These are phyloP conservation scores for Craterocephalus amniculus DNA, from an alignment of 2,797 vertebrate genomes.

Conservation along the genomic window DNA sequence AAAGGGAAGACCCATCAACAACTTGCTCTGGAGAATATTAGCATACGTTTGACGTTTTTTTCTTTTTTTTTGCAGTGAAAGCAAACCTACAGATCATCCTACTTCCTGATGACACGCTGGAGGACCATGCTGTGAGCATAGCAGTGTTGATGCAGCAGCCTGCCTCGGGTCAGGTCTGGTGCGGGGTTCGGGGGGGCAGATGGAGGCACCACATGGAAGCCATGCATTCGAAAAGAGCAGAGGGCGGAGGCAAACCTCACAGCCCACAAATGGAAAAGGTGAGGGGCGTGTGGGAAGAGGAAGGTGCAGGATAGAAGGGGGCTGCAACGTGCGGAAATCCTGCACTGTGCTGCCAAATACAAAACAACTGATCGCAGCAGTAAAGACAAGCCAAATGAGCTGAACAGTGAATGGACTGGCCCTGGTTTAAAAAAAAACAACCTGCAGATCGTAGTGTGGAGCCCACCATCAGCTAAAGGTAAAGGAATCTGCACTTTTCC, in stretches of 20 bases:
- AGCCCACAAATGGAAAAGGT: constrained; percentile 71
- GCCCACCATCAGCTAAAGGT: constrained; percentile 8
- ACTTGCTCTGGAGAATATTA: constrained; percentile 27
- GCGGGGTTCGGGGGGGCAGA: constrained; percentile 65
- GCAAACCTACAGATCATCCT: constrained; percentile 23
- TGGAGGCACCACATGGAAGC: constrained; percentile 81
- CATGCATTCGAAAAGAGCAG: constrained; percentile 77
- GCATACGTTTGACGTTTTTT: constrained; percentile 19
- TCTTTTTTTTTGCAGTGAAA: constrained; percentile 38
- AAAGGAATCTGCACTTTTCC: background rate
- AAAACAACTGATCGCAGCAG: constrained; percentile 48
- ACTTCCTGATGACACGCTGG: constrained; percentile 40
- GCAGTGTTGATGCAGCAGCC: constrained; percentile 59
- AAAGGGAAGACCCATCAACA: constrained; percentile 12
- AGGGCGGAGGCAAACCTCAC: constrained; percentile 37
- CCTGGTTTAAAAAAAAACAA: constrained; percentile 29
- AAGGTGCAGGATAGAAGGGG: constrained; percentile 29
- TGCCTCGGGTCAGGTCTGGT: constrained; percentile 41
- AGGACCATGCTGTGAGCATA: constrained; percentile 73
- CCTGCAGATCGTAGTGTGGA: constrained; percentile 6
- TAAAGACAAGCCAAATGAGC: constrained; percentile 28
- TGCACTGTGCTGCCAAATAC: constrained; percentile 80
- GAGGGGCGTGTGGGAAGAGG: constrained; percentile 42
- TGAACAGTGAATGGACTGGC: constrained; percentile 32
- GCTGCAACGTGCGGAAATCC: constrained; percentile 58